phyloP scores from a whole-genome alignment of 2,888 invertebrate genomes.

The Malthinus seriepunctatus region DNA sequence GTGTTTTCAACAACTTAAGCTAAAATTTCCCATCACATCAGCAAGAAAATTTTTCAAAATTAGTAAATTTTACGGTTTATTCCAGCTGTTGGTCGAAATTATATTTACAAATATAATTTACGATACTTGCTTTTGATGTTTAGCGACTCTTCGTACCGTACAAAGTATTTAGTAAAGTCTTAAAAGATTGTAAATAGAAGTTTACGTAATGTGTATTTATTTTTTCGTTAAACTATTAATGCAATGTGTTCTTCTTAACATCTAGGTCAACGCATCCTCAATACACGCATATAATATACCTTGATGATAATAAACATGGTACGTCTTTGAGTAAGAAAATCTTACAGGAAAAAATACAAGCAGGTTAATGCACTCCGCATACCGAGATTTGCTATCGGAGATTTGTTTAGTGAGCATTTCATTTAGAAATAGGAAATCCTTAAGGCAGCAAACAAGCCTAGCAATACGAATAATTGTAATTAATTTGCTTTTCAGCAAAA shows the following conservation, averaged over 20 bases:
- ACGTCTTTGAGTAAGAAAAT: slow-evolving; percentile 6
- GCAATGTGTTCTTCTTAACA: slow-evolving; percentile 13
- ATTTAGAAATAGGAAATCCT: no score
- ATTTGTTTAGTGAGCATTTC: neutral
- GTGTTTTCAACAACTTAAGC: slow-evolving; percentile 3
- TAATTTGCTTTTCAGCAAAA: neutral
- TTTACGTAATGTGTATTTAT: slow-evolving; percentile 10
- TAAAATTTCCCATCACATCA: neutral
- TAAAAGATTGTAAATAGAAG: slow-evolving; percentile 9
- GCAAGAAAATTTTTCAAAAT: slow-evolving; percentile 9
- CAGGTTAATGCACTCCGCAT: slow-evolving; percentile 16
- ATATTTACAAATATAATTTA: slow-evolving; percentile 13
- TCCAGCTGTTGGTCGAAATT: slow-evolving; percentile 12
- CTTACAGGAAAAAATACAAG: neutral
- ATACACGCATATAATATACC: slow-evolving; percentile 10
- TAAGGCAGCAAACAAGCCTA: no score
- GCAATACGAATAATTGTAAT: slow-evolving; percentile 1
- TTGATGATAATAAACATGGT: slow-evolving; percentile 8
- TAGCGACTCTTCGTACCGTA: slow-evolving; percentile 8
- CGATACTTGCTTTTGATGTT: slow-evolving; percentile 11
- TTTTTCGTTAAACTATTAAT: slow-evolving; percentile 10
- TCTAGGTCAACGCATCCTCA: slow-evolving; percentile 16
- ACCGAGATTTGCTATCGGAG: neutral
- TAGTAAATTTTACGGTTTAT: slow-evolving; percentile 8
- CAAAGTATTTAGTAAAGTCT: neutral